Conservation (phyloP, 2,888 invertebrate genomes). For the Ormyrus thymus region DNA sequence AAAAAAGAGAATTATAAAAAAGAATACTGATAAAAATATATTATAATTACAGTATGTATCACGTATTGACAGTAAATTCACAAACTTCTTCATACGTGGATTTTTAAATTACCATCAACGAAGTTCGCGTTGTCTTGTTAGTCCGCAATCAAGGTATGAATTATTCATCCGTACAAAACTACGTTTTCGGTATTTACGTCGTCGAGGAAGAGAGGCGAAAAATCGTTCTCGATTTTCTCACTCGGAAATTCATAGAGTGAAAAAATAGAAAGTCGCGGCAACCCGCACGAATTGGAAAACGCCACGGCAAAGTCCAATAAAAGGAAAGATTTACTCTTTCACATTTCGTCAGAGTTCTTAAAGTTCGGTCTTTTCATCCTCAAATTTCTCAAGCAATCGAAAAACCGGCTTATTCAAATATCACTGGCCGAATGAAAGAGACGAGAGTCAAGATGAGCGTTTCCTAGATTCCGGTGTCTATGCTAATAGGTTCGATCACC, state of each 20-base stretch:
- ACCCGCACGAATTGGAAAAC: slow-evolving; percentile 8
- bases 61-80: slow-evolving; percentile 46
- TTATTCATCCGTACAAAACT: slow-evolving; percentile 32
- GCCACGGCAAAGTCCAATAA: slow-evolving; percentile 20
- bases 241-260: background rate
- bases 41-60: slow-evolving; percentile 50
- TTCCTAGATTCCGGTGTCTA: slow-evolving; percentile 39
- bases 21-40: slow-evolving; percentile 53
- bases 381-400: slow-evolving; percentile 32
- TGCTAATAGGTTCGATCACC: slow-evolving; percentile 45
- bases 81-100: slow-evolving; percentile 33
- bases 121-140: slow-evolving; percentile 1
- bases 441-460: slow-evolving; percentile 21
- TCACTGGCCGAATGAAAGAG: slow-evolving; percentile 9
- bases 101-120: slow-evolving; percentile 23
- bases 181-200: background rate
- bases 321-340: slow-evolving; percentile 15
- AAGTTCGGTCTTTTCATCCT: slow-evolving; percentile 14
- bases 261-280: slow-evolving; percentile 34
- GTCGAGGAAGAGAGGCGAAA: background rate
- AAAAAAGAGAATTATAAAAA: slow-evolving; percentile 44
- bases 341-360: background rate
- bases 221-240: background rate
- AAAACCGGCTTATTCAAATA: slow-evolving; percentile 50
- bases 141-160: background rate